Conservation (phyloP, 2,113 vertebrate species). For the Calypte anna region DNA sequence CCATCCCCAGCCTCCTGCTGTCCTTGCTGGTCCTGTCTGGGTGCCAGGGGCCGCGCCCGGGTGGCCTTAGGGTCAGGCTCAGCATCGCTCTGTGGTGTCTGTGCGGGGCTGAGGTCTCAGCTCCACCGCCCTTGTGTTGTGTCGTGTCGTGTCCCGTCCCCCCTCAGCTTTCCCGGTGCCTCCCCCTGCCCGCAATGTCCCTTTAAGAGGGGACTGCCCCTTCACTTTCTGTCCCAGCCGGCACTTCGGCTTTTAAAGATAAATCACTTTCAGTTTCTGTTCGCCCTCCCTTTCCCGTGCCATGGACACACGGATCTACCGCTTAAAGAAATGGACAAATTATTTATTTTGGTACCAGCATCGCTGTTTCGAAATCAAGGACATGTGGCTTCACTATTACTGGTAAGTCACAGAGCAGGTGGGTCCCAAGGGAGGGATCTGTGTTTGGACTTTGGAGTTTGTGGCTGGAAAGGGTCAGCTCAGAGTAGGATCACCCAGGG, state of each 20-base stretch:
- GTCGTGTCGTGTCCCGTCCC: no score
- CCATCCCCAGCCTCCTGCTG: no score
- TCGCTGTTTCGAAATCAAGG: background rate
- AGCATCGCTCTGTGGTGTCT: fast-evolving
- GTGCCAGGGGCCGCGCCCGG: background rate
- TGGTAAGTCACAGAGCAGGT: background rate
- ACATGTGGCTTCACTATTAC: background rate
- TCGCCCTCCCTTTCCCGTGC: background rate
- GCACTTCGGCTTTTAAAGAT: background rate
- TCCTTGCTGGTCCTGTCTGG: no score
- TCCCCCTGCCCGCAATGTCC: background rate
- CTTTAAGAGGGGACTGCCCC: background rate
- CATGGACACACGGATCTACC: background rate
- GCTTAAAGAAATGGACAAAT: background rate
- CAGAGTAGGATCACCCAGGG: no score
- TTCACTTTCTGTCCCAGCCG: background rate
- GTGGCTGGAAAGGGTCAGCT: background rate
- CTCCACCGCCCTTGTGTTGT: background rate
- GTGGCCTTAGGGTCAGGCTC: fast-evolving
- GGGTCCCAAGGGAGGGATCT: background rate
- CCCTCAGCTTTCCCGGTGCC: fast-evolving
- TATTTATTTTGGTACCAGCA: background rate
- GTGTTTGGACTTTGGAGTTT: background rate
- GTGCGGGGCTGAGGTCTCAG: background rate
- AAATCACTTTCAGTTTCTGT: no score